Base-by-base conservation (phyloP, 2,113 vertebrate genomes). In the Triplophysa dalaica region DNA sequence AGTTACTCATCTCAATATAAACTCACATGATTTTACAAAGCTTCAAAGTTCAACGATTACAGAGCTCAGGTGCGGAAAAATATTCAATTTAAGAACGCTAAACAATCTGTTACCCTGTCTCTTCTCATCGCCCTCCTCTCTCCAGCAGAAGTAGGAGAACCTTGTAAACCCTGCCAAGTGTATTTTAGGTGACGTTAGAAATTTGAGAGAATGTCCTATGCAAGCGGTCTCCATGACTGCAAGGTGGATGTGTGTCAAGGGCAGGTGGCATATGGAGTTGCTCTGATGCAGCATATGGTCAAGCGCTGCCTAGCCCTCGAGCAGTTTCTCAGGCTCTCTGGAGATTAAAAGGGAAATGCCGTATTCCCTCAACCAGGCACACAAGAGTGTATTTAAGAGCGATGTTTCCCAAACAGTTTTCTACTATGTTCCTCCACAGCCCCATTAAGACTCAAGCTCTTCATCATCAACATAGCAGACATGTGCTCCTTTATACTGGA, bases 271-370 rank as follows among this genome's bases (percentile, higher is more conserved):
- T 79, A 81, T 79, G 76, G 21, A 75, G 61, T 58, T 26, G 19
- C 38, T 75, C 68, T 81, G 78, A 63, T 12, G n/a, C 63, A 84
- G 81, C 84, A 85, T 84, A 87, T 84, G 84, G 78, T 84, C 65
- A 77, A 60, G 58, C 33, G 12, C 79, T 61, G 29, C 38, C 19
- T 22, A 29, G 69, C 14, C 65, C 70, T 75, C 65, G 67, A 70
- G 41, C 63, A 33, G 48, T 69, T 82, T 77, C 60, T 13, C 54
- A 65, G 66, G 78, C 69, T 66, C 58, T 60, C 75, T 56, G 24
- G 58, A 69, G 81, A 87, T 85, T 87, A 82, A 75, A 60, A 78
- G 10, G 56, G 64, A 79, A 77, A 82, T 77, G 41, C 72, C 45
- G 26, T 67, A 73, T 38, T 21, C 16, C 60, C 75, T 70, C 26